These are phyloP conservation scores for Etia nguti DNA, from an alignment of 2,113 vertebrate species.

Conservation along the genomic window DNA sequence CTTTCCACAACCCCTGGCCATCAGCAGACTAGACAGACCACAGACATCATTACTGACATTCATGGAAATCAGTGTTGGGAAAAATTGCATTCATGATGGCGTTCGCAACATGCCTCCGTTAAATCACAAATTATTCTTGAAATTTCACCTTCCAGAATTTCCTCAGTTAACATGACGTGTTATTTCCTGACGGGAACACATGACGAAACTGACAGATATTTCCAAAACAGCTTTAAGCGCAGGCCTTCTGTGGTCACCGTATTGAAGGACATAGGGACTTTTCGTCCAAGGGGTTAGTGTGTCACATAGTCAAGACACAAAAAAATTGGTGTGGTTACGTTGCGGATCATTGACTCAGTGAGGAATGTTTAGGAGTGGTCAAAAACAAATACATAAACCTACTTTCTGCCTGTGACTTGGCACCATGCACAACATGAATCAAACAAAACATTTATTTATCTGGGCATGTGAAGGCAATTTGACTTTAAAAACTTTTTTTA, in stretches of 20 bases:
- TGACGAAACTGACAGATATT: neutral
- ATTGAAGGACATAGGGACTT: neutral
- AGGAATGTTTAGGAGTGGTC: slow-evolving; percentile 20
- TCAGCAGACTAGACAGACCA: slow-evolving; percentile 16
- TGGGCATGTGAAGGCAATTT: neutral
- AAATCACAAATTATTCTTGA: neutral
- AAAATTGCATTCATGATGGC: neutral
- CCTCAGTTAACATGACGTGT: neutral
- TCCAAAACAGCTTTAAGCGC: slow-evolving; percentile 8
- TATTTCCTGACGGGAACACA: neutral
- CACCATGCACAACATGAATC: neutral
- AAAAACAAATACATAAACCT: slow-evolving; percentile 30
- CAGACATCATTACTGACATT: slow-evolving; percentile 24
- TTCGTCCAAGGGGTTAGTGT: slow-evolving; percentile 5
- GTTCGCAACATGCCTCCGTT: neutral
- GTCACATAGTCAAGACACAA: slow-evolving; percentile 18
- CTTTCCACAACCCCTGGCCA: neutral
- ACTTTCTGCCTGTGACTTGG: neutral
- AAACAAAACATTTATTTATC: neutral
- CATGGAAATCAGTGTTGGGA: neutral
- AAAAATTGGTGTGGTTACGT: neutral
- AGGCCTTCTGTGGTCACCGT: neutral
- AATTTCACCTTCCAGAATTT: slow-evolving; percentile 9
- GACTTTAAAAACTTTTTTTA: neutral
- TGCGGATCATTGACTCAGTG: slow-evolving; percentile 2